Base-by-base conservation (phyloP, 2,888 invertebrate genomes). In the Heliconius ismenius region DNA sequence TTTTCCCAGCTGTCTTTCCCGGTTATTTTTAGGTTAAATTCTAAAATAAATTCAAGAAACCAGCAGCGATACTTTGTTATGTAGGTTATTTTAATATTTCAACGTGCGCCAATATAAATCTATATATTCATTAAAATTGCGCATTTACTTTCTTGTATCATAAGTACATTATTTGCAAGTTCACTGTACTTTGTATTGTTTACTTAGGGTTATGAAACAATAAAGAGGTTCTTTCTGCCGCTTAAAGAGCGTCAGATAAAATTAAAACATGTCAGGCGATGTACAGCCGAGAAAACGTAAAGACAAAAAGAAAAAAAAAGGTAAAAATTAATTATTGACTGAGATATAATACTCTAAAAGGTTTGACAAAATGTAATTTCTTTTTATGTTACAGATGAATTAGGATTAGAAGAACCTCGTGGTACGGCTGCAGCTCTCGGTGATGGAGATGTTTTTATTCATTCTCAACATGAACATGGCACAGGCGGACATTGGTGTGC, bases 401-500 rank as follows among this genome's bases (percentile, higher is more conserved):
- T 94, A 84, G 88, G 91, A 73, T 83, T 92, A 75, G 92, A 91
- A 74, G 93, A 92, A 81, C 92, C 91, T 85, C 92, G 92, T 86
- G 93, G 93, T 21, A 94, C 94, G 39, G 89, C 93, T 36, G 94
- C 93, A 74, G 87, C 86, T 70, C 86, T 94, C 24, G 94, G 95
- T 49, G 95, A 95, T 82, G 97, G 97, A 74, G 97, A 97, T 90
- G 95, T 96, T 79, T 96, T 96, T 83, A 96, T 98, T 85, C 97
- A 98, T 87, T 95, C 97, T 36, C 95, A 97, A 73, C 96, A 96
- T 82, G 97, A 97, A 64, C 96, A 95, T 83, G 96, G 96, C 67
- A 97, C 97, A 24, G 97, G 97, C 65, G 98, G 97, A 54, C 97
- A 97, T 86, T 96, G 97, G 95, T 97, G 97, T 90, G 97, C 97